Evolutionary conservation across 1,140 invertebrate genomes (phyloP).

Genomic region (Periplaneta americana): DNA sequence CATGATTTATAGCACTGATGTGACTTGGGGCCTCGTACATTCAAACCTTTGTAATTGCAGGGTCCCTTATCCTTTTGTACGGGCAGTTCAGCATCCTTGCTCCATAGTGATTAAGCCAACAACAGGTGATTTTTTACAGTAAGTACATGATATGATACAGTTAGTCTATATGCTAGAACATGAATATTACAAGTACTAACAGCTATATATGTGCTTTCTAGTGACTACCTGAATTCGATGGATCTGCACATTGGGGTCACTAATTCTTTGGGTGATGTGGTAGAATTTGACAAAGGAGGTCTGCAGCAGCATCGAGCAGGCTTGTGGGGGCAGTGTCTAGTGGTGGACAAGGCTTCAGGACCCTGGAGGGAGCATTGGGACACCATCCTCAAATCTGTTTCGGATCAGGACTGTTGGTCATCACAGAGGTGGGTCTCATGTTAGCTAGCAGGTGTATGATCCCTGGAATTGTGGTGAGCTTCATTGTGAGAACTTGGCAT

Average conservation of each 20-base stretch:
- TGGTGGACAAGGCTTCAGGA: conserved; percentile 48
- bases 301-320: conserved; percentile 44
- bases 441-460: no score
- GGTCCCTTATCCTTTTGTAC: conserved; percentile 71
- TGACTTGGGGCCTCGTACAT: no score
- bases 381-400: conserved; percentile 57
- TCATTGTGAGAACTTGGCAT: no score
- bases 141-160: conserved; percentile 36
- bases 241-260: conserved; percentile 80
- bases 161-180: background rate
- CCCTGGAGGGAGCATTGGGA: conserved; percentile 74
- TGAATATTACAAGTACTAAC: background rate
- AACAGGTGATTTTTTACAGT: conserved; percentile 75
- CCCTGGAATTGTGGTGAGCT: no score
- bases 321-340: conserved; percentile 64
- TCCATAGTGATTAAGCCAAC: conserved; percentile 74
- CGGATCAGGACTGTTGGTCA: conserved; percentile 55
- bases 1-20: no score
- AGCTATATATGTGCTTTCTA: conserved; percentile 29
- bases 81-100: conserved; percentile 64
- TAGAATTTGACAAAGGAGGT: conserved; percentile 72
- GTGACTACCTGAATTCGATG: conserved; percentile 69
- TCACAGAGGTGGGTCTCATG: conserved; percentile 39
- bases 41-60: no score
- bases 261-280: conserved; percentile 62